Evolutionary conservation across 1,140 invertebrate species (phyloP).

Genomic region (Ganaspis sp.): DNA sequence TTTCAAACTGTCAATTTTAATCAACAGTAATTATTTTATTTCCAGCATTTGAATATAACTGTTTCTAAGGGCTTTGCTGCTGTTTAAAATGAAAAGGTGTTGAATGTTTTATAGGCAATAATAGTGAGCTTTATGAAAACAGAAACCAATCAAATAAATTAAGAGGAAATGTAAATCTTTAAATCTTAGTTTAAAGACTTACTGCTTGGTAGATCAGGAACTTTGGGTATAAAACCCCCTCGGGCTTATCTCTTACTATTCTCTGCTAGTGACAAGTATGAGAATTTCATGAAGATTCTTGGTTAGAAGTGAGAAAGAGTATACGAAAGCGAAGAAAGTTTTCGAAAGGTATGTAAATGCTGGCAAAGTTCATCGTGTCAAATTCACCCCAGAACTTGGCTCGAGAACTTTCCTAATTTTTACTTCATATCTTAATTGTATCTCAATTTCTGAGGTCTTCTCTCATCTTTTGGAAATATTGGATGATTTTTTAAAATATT

Average conservation of each 20-base stretch:
- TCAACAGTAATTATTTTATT: too few species aligned
- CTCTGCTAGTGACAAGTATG: background rate
- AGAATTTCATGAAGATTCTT: conserved; percentile 10
- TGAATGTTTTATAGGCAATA: background rate
- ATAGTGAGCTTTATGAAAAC: background rate
- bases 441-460: background rate
- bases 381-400: background rate
- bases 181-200: background rate
- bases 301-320: background rate
- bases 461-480: background rate
- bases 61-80: too few species aligned
- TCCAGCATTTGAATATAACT: too few species aligned
- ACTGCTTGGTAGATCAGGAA: background rate
- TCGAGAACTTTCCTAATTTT: background rate
- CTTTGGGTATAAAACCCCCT: background rate
- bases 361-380: conserved; percentile 14
- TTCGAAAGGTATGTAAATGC: conserved; percentile 1
- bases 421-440: conserved; percentile 8
- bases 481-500: background rate
- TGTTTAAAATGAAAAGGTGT: too few species aligned
- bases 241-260: conserved; percentile 5
- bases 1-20: too few species aligned
- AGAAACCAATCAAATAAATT: background rate
- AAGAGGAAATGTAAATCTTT: background rate
- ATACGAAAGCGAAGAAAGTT: background rate